phyloP scores from a whole-genome alignment of 2,113 vertebrate species.

The Crotalus tigris region DNA sequence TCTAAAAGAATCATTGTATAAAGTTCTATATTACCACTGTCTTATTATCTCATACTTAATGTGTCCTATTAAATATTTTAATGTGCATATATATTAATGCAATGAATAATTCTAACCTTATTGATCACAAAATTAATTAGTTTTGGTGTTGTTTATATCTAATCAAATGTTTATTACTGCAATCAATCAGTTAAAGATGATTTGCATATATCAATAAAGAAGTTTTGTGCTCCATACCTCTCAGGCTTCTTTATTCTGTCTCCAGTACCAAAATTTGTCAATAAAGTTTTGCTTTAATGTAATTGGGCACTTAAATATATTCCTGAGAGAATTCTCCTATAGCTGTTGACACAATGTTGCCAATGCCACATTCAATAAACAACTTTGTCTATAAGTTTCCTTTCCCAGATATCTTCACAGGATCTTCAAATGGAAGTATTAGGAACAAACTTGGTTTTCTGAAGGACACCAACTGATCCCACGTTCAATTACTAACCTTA shows the following conservation, averaged over 20 bases:
- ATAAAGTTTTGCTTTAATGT: background rate
- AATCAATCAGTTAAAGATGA: background rate
- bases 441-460: background rate
- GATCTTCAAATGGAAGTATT: background rate
- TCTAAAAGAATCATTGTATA: background rate
- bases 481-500: no score
- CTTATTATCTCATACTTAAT: background rate
- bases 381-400: background rate
- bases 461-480: background rate
- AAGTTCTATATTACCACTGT: background rate
- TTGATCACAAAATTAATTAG: background rate
- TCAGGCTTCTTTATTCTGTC: background rate
- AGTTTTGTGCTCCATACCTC: background rate
- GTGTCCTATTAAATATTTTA: background rate
- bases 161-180: background rate
- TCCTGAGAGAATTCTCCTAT: background rate
- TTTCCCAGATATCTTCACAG: background rate
- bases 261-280: background rate
- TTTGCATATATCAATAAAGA: background rate
- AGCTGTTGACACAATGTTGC: background rate
- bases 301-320: background rate
- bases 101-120: background rate
- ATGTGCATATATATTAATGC: background rate
- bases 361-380: background rate
- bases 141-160: background rate